Conservation (phyloP, 2,797 vertebrate species). For the Loriculus beryllinus region DNA sequence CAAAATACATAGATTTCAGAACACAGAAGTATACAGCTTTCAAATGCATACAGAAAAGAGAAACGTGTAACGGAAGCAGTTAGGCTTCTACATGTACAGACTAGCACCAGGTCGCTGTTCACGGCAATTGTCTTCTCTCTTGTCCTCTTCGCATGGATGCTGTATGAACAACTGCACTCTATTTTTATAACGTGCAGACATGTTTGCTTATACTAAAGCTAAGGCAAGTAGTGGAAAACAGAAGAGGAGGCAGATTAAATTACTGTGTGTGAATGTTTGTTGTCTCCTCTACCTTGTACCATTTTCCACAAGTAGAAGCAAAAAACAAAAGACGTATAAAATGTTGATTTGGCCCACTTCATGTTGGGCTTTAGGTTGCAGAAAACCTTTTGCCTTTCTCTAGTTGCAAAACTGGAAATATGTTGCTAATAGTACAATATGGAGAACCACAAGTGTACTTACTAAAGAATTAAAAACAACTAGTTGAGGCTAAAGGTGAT, state of each 20-base stretch:
- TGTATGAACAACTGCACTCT: slow-evolving; percentile 61
- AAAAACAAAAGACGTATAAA: neutral
- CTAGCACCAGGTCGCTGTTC: neutral
- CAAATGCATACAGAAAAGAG: neutral
- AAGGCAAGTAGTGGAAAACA: slow-evolving; percentile 11
- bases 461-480: neutral
- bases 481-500: neutral
- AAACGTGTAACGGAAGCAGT: neutral
- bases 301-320: slow-evolving; percentile 16
- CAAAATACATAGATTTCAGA: neutral
- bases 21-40: slow-evolving; percentile 16
- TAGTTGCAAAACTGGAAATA: neutral
- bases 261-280: slow-evolving; percentile 15
- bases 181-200: slow-evolving; percentile 61
- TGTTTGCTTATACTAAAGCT: slow-evolving; percentile 46
- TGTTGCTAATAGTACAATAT: neutral
- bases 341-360: neutral
- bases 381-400: neutral
- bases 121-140: slow-evolving; percentile 2
- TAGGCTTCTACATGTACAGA: neutral
- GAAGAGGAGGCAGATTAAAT: slow-evolving; percentile 40
- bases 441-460: neutral
- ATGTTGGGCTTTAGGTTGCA: neutral
- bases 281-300: slow-evolving; percentile 2
- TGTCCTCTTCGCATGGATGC: neutral